A percentile compares a stretch with the other conserved stretches of the same genome.
Evolutionary conservation across 2,888 invertebrate genomes (phyloP).

Genomic region (Meandrusa payeni): DNA sequence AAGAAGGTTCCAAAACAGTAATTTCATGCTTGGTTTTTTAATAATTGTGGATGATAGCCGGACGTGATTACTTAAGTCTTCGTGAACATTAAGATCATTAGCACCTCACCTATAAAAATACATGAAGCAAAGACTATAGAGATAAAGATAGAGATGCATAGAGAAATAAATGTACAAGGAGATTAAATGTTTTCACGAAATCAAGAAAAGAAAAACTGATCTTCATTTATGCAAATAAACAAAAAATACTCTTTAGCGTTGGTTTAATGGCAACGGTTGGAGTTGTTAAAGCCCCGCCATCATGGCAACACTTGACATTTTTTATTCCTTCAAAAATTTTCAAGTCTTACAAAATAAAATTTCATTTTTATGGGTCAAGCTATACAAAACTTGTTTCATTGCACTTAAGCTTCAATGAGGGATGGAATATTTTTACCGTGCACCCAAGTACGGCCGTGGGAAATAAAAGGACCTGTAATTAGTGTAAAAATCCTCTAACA

Average conservation of each 20-base stretch:
- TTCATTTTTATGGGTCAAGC: constrained; percentile 23
- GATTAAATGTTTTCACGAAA: constrained; percentile 2
- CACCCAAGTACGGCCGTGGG: constrained; percentile 27
- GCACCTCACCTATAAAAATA: too few relatives aligned
- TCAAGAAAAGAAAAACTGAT: neutral
- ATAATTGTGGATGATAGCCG: too few relatives aligned
- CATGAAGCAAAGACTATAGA: too few relatives aligned
- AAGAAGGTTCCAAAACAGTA: too few relatives aligned
- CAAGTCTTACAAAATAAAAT: constrained; percentile 17
- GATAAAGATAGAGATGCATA: too few relatives aligned
- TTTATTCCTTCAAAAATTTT: constrained; percentile 15
- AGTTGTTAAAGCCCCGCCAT: constrained; percentile 5
- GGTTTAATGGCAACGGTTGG: constrained; percentile 4
- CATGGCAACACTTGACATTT: constrained; percentile 11
- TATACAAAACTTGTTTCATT: constrained; percentile 14
- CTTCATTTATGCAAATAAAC: neutral
- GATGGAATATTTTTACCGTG: constrained; percentile 2
- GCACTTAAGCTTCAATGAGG: constrained; percentile 13
- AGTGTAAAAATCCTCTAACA: constrained; percentile 49
- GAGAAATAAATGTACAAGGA: too few relatives aligned
- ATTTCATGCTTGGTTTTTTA: too few relatives aligned
- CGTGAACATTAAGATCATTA: neutral
- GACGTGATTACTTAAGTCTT: too few relatives aligned
- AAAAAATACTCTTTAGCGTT: neutral
- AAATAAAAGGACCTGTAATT: constrained; percentile 47